Evolutionary conservation across 2,797 vertebrate species (phyloP).

Genomic region (Micrastur ruficollis): DNA sequence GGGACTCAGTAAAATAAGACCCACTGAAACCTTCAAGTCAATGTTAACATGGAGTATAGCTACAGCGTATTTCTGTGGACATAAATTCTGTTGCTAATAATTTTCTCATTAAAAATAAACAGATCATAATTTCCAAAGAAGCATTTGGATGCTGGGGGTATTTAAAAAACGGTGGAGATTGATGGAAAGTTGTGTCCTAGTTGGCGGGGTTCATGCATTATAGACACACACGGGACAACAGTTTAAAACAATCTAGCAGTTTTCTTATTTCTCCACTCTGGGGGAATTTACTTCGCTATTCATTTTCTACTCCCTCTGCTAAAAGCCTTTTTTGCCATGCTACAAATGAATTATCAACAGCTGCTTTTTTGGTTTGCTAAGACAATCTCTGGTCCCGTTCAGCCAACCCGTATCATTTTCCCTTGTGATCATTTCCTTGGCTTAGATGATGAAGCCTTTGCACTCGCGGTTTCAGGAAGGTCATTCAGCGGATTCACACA

Average conservation of each 20-base stretch:
- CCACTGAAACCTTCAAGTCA: background rate
- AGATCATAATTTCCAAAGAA: background rate
- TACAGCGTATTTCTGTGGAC: background rate
- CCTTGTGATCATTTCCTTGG: fast-evolving
- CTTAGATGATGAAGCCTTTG: background rate
- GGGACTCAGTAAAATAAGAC: background rate
- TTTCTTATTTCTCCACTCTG: background rate
- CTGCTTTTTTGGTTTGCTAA: background rate
- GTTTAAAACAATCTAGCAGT: background rate
- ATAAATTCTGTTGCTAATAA: background rate
- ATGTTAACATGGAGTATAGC: background rate
- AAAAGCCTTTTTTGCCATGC: background rate
- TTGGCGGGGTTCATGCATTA: background rate
- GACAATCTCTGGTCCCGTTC: too few species aligned
- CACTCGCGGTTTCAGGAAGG: background rate
- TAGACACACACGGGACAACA: background rate
- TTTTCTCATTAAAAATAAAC: background rate
- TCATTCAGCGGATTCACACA: background rate
- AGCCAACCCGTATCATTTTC: background rate
- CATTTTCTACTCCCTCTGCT: background rate
- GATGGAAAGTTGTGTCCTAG: background rate
- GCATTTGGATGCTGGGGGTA: background rate
- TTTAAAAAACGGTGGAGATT: background rate
- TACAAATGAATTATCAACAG: background rate
- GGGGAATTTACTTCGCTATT: background rate